Evolutionary conservation across 2,797 vertebrate species (phyloP).

Genomic region (Macropus fuliginosus): DNA sequence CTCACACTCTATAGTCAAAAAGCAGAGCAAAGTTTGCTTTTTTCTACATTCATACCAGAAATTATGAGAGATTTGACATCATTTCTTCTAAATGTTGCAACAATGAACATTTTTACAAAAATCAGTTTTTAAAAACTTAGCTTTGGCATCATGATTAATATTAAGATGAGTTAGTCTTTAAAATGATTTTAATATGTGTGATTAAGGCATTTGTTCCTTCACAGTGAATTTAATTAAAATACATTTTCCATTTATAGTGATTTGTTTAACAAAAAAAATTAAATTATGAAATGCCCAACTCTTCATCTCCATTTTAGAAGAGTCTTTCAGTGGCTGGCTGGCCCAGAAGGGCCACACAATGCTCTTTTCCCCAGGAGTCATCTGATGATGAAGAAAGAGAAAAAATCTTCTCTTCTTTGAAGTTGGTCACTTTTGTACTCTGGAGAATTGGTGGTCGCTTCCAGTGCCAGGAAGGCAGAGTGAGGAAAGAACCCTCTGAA

Average conservation of each 20-base stretch:
- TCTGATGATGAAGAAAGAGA: background rate
- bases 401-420: constrained; percentile 26
- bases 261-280: background rate
- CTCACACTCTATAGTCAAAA: background rate
- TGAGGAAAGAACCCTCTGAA: background rate
- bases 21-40: background rate
- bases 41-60: constrained; percentile 78
- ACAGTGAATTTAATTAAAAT: background rate
- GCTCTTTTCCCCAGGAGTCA: background rate
- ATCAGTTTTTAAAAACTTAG: constrained; percentile 75
- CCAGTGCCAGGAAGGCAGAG: background rate
- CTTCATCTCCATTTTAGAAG: constrained; percentile 29
- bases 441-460: constrained; percentile 44
- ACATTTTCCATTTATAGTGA: background rate
- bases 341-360: constrained; percentile 30
- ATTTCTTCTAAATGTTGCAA: constrained; percentile 78
- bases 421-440: constrained; percentile 21
- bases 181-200: constrained; percentile 80
- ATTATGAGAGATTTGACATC: constrained; percentile 85
- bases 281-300: background rate
- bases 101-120: constrained; percentile 80
- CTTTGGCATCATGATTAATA: constrained; percentile 84
- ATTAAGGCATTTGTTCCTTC: constrained; percentile 73
- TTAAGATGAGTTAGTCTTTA: constrained; percentile 79
- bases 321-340: constrained; percentile 42